Evolutionary conservation across 35 echinoderm and acorn worm genomes (phyloP).

Genomic region (Patiria miniata): DNA sequence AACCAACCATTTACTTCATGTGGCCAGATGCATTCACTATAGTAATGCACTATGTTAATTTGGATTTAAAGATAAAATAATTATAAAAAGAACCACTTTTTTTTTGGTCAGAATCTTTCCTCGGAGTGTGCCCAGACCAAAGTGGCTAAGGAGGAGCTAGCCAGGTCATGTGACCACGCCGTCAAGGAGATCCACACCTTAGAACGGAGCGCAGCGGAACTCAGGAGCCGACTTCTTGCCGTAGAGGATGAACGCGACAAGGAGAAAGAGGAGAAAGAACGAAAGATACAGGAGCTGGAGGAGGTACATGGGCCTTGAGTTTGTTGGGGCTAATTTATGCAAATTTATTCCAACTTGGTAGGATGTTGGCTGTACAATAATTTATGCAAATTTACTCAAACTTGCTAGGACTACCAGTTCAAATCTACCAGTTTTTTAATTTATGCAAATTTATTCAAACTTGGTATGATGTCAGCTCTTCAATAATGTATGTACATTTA

Average conservation of each 20-base stretch:
- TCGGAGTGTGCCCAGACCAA: constrained; percentile 64
- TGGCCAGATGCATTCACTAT: too few relatives aligned
- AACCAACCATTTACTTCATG: too few relatives aligned
- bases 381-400: neutral
- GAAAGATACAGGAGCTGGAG: constrained; percentile 43
- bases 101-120: constrained; percentile 47
- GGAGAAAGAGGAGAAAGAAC: constrained; percentile 50
- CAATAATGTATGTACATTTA: too few relatives aligned
- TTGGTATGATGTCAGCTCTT: too few relatives aligned
- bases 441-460: too few relatives aligned
- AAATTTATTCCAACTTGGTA: neutral
- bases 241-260: constrained; percentile 60
- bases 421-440: too few relatives aligned
- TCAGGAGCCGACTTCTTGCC: constrained; percentile 44
- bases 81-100: too few relatives aligned
- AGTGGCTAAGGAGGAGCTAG: constrained; percentile 69
- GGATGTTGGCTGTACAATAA: neutral
- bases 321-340: neutral
- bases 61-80: too few relatives aligned
- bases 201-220: constrained; percentile 67
- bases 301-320: constrained; percentile 15
- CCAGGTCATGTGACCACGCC: constrained; percentile 35
- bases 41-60: too few relatives aligned
- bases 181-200: constrained; percentile 65
- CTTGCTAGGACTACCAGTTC: too few relatives aligned